Evolutionary conservation across 2,797 vertebrate genomes (phyloP), one percentile per base, ranked within the genome.

Genomic region (Falco columbarius): DNA sequence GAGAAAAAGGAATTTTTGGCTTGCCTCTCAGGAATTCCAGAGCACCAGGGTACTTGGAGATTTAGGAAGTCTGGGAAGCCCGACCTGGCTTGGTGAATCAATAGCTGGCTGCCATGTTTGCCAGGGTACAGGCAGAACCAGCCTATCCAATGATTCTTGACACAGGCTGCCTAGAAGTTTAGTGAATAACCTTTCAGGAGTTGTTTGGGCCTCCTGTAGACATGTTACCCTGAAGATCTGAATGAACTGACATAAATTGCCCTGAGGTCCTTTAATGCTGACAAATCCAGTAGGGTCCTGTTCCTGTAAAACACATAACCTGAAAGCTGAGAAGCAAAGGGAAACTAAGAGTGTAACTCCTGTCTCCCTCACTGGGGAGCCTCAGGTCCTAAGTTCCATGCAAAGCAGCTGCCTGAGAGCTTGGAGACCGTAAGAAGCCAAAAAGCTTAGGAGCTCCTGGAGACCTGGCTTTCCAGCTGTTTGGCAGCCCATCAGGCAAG

Each of bases 391-490:
- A 42, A 90, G 55, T 63, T 91, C 61, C 65, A 56, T 59, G 56
- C 52, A 74, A 71, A 89, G 68, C 81, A 91, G 67, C 81, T 94
- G 84, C 65, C 58, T 95, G 65, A 80, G 75, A 81, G 63, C 68
- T 74, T 85, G 79, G 75, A 94, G 92, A 86, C 72, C 67, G 13
- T 9, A 7, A 75, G 81, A 92, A 87, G 94, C 86, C 77, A 95
- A 89, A 94, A 91, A 80, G 13, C 59, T 68, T 52, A 71, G 89
- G 65, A 92, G 81, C 52, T 96, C 26, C 79, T 91, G 44, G 86
- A 96, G 95, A 89, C 86, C 83, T 90, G 86, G 62, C 47, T 89
- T 94, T 94, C 90, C 96, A 97, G 96, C 93, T 96, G 96, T 94
- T 96, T 97, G 95, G 96, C 95, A 97, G 89, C 62, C 49, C 55